Conservation (phyloP, 2,888 invertebrate genomes). For the Agrenia bidenticulata region DNA sequence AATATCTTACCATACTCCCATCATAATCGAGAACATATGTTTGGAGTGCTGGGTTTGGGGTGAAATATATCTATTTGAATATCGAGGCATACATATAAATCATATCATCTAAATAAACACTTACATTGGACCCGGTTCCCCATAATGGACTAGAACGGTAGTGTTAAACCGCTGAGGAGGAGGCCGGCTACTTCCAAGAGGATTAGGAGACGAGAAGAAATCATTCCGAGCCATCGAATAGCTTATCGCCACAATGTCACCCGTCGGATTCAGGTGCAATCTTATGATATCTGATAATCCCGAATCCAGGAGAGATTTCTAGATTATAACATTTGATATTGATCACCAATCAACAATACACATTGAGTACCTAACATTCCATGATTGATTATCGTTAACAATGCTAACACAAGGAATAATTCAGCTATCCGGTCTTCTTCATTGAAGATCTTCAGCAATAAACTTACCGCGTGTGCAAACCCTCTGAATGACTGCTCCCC, state of each 20-base stretch:
- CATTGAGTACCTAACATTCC: neutral
- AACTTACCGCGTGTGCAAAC: slow-evolving; percentile 73
- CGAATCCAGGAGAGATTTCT: slow-evolving; percentile 74
- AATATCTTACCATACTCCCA: no score
- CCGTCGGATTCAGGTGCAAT: slow-evolving; percentile 75
- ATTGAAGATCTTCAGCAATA: neutral
- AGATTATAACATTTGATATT: no score
- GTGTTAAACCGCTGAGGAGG: slow-evolving; percentile 68
- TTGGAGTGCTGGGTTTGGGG: no score
- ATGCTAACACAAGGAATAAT: no score
- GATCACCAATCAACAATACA: neutral
- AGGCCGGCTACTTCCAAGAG: slow-evolving; percentile 65
- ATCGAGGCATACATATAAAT: no score
- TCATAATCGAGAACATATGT: no score
- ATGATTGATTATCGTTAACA: neutral
- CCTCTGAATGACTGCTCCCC: slow-evolving; percentile 72
- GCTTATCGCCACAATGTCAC: slow-evolving; percentile 65
- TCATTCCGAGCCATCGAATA: slow-evolving; percentile 54
- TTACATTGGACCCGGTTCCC: slow-evolving; percentile 77
- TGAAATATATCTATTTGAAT: no score
- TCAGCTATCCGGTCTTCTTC: no score
- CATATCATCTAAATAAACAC: slow-evolving; percentile 54
- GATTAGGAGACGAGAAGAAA: slow-evolving; percentile 50
- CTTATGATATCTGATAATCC: slow-evolving; percentile 76
- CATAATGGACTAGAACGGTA: slow-evolving; percentile 74